phyloP scores from a whole-genome alignment of 2,797 vertebrate species.

The Melanotaenia boesemani region DNA sequence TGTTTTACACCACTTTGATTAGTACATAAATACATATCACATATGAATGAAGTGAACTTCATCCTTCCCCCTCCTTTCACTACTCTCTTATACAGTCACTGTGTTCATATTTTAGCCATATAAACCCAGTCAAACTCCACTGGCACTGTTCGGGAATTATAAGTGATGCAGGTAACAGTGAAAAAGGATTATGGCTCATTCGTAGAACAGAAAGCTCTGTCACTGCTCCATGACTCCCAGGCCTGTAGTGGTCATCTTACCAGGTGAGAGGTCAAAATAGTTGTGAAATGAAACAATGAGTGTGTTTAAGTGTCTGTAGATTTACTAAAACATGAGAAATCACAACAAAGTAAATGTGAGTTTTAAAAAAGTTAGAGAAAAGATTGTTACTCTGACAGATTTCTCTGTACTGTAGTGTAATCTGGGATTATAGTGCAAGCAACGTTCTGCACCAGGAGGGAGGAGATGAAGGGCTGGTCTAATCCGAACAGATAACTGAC shows the following conservation, averaged over 20 bases:
- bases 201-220: not conserved
- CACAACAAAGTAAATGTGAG: not conserved
- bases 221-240: not conserved
- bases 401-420: slow-evolving; percentile 57
- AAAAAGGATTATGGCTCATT: slow-evolving; percentile 47
- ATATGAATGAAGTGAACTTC: not conserved
- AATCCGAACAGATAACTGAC: slow-evolving; percentile 58
- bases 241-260: not conserved
- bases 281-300: not conserved
- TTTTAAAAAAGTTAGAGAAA: not conserved
- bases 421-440: slow-evolving; percentile 74
- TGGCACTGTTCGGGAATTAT: slow-evolving; percentile 20
- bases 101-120: slow-evolving; percentile 58
- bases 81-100: slow-evolving; percentile 15
- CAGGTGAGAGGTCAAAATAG: not conserved
- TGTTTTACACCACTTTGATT: not conserved
- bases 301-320: not conserved
- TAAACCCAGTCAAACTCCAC: slow-evolving; percentile 42
- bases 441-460: slow-evolving; percentile 36
- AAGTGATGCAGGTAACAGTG: slow-evolving; percentile 19
- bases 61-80: not conserved
- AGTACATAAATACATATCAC: not conserved
- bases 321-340: not conserved
- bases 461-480: slow-evolving; percentile 52
- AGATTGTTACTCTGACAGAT: not conserved